Base-by-base conservation (phyloP, 2,797 vertebrate species). In the Centropyge bicolor region DNA sequence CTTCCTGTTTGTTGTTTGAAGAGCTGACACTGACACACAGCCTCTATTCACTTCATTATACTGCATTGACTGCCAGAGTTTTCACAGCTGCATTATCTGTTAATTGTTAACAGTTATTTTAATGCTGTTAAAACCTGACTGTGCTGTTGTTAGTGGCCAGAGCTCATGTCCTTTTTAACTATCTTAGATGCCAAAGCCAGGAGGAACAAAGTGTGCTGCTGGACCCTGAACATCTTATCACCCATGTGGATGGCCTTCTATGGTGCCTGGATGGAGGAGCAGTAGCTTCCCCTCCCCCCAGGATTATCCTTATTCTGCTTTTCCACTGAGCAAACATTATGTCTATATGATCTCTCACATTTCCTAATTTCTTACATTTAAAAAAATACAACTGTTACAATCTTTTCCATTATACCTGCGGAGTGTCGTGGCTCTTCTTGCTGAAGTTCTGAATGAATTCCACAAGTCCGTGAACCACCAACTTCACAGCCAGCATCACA, bases 401-500 rank as follows among this genome's bases (percentile, higher is more conserved):
- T 57, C 57, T 48, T 11, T 17, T 27, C 36, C 0, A 6, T 24
- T 2, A 8, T 82, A 99, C 98, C 96, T 98, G 98, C 66, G 97
- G 97, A 76, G 96, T 90, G 82, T 99, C 98, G 41, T 98, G 97
- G 89, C 95, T 97, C 95, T 98, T 99, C 88, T 98, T 97, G 87
- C 97, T 99, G 78, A 97, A 98, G 91, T 98, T 98, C 89, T 99
- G 98, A 86, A 98, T 97, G 91, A 98, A 99, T 86, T 98, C 97
- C 86, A 99, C 97, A 60, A 99, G 95, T 17, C 97, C 97, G 6
- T 97, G 97, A 80, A 99, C 97, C 71, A 99, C 97, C 55, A 97
- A 92, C 94, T 98, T 99, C 70, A 98, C 97, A 56, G 97, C 97
- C 0, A 97, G 94, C 97, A 97, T 97, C 41, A 97, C 97, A 55